A percentile compares a stretch with the other conserved stretches of the same genome.
Conservation (phyloP, 2,797 vertebrate species). For the Leuciscus waleckii region DNA sequence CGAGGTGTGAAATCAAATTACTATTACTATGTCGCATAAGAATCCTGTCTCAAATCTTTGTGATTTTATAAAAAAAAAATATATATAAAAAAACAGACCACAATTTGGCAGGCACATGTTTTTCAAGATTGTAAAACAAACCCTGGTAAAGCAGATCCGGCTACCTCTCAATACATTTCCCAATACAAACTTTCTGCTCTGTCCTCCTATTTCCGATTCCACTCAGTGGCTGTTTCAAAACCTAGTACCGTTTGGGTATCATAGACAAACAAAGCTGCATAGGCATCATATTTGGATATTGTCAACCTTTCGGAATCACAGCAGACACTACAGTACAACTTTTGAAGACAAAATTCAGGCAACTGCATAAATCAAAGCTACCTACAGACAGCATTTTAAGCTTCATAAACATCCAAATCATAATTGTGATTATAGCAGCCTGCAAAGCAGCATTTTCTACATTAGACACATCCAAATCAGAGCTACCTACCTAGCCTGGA, state of each 20-base stretch:
- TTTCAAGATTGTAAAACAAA: constrained; percentile 50
- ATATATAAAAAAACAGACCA: background rate
- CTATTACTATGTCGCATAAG: constrained; percentile 47
- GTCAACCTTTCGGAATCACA: background rate
- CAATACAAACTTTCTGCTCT: constrained; percentile 11
- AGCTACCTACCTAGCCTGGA: background rate
- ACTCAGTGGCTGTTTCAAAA: background rate
- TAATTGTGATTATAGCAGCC: too few relatives aligned
- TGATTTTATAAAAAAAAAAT: constrained; percentile 44
- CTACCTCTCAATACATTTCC: background rate
- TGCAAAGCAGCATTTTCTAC: background rate
- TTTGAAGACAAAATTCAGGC: background rate
- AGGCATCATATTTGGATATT: background rate
- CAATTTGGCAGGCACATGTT: constrained; percentile 20
- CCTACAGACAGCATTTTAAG: background rate
- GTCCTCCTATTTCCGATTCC: background rate
- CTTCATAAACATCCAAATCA: background rate
- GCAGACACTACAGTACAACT: background rate
- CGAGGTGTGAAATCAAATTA: constrained; percentile 58
- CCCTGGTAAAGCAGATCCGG: constrained; percentile 9
- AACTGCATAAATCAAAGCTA: background rate
- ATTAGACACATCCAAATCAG: background rate
- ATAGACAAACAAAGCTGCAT: background rate
- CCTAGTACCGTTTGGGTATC: background rate
- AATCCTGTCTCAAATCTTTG: constrained; percentile 48